These are phyloP conservation scores for Meghimatium bilineatum DNA, from an alignment of 2,888 invertebrate genomes.

Conservation along the genomic window DNA sequence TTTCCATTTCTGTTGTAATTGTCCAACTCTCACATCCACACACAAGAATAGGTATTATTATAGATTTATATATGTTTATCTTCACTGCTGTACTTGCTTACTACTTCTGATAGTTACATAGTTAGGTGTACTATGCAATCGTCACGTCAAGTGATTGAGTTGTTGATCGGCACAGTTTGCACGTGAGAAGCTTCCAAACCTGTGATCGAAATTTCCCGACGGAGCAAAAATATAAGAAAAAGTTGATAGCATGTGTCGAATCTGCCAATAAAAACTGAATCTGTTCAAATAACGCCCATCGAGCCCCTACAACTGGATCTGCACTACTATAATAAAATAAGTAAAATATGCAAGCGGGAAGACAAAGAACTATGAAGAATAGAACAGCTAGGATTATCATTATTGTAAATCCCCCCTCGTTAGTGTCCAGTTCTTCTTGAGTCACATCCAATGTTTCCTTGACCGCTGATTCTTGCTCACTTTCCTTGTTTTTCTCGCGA, in stretches of 20 bases:
- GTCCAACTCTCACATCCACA: no score
- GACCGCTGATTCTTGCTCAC: not conserved
- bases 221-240: conserved; percentile 65
- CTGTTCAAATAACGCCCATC: conserved; percentile 40
- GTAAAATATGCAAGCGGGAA: conserved; percentile 46
- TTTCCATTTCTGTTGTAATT: no score
- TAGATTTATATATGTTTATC: no score
- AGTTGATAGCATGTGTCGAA: conserved; percentile 66
- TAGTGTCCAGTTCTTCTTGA: not conserved
- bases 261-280: conserved; percentile 59
- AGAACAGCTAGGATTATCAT: conserved; percentile 52
- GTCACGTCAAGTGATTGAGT: not conserved
- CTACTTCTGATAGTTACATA: no score
- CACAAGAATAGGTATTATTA: no score
- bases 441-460: not conserved
- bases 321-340: conserved; percentile 28
- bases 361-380: conserved; percentile 50
- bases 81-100: no score
- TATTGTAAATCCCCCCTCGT: not conserved
- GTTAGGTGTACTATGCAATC: not conserved
- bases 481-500: not conserved
- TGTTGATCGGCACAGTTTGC: not conserved
- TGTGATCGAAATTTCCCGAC: conserved; percentile 61
- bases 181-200: conserved; percentile 41
- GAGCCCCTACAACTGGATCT: conserved; percentile 19